Evolutionary conservation across 1,140 invertebrate species (phyloP).

Genomic region (Macrotrachela quadricornifera): DNA sequence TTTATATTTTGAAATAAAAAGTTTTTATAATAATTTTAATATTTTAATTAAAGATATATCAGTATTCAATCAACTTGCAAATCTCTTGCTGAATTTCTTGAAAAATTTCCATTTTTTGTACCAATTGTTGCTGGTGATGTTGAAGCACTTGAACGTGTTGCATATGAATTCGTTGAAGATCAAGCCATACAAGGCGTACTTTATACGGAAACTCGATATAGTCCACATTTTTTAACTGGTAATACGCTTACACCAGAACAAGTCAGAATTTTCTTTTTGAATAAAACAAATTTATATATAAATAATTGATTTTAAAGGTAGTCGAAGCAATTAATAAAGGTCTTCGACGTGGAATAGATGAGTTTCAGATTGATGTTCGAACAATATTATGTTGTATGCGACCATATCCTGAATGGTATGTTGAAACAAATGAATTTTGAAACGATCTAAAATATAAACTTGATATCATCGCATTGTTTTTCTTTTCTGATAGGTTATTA

Average conservation of each 20-base stretch:
- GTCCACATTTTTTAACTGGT: conserved; percentile 33
- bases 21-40: too few species aligned
- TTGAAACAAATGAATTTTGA: too few species aligned
- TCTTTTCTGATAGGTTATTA: too few species aligned
- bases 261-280: conserved; percentile 12
- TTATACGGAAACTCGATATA: conserved; percentile 39
- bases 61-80: too few species aligned
- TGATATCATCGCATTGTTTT: too few species aligned
- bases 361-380: conserved; percentile 34
- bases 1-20: too few species aligned
- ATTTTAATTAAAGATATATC: too few species aligned
- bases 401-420: conserved; percentile 18
- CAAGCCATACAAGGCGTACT: conserved; percentile 30
- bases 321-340: conserved; percentile 12
- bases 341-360: conserved; percentile 29
- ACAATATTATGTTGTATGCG: conserved; percentile 34
- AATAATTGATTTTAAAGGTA: too few species aligned
- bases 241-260: conserved; percentile 14
- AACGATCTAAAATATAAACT: too few species aligned
- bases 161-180: conserved; percentile 42
- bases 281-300: too few species aligned
- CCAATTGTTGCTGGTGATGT: conserved; percentile 24
- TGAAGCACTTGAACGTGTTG: conserved; percentile 36
- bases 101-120: conserved; percentile 12
- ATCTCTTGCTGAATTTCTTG: too few species aligned